Conservation (phyloP, 2,888 invertebrate species). For the Agrotis exclamationis region DNA sequence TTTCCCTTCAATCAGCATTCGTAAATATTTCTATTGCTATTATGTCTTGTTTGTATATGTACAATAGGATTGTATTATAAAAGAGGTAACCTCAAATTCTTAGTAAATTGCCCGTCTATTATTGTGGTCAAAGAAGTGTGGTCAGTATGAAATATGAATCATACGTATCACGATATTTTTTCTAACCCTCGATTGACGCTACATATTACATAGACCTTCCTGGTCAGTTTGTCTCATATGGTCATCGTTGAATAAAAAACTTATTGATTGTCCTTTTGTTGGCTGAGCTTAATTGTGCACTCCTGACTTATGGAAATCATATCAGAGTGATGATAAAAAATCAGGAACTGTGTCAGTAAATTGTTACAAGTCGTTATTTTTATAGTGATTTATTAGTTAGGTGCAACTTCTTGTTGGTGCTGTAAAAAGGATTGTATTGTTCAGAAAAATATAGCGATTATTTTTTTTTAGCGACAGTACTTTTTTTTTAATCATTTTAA, state of each 20-base stretch:
- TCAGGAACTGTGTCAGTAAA: conserved; percentile 46
- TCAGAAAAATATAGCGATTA: not conserved
- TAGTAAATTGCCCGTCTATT: no score
- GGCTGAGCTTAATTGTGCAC: conserved; percentile 52
- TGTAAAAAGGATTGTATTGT: not conserved
- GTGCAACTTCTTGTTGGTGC: not conserved
- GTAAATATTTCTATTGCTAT: no score
- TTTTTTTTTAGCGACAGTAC: not conserved
- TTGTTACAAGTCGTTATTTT: conserved; percentile 18
- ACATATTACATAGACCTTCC: conserved; percentile 61
- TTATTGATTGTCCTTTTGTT: conserved; percentile 50
- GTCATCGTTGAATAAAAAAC: conserved; percentile 60
- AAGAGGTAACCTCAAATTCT: no score
- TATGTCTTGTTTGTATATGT: no score
- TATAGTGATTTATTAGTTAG: conserved; percentile 32
- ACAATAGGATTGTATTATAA: no score
- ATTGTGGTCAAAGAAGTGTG: not conserved
- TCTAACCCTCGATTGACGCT: conserved; percentile 30
- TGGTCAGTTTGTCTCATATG: conserved; percentile 54
- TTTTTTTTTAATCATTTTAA: no score
- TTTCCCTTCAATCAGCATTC: no score
- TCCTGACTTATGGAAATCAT: conserved; percentile 55
- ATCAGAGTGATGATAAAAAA: conserved; percentile 44
- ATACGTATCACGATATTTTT: conserved; percentile 38
- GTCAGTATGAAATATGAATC: conserved; percentile 41